A percentile compares a stretch with the other conserved stretches of the same genome.
Conservation (phyloP, 2,797 vertebrate species). For the Crenichthys baileyi region DNA sequence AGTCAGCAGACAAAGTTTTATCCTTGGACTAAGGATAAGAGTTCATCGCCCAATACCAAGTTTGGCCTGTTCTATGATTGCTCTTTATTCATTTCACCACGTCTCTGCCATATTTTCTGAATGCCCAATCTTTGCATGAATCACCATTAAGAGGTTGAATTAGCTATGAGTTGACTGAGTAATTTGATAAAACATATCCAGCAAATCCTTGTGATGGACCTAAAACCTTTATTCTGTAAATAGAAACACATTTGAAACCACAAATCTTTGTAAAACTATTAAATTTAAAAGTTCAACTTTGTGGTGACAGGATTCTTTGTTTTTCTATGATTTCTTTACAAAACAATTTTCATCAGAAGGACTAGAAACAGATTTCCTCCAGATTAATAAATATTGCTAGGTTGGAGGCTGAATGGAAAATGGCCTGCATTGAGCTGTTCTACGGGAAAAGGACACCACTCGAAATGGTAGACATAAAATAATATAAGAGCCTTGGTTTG, state of each 20-base stretch:
- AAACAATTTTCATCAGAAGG: neutral
- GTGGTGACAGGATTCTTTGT: neutral
- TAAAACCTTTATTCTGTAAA: neutral
- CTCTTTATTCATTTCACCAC: slow-evolving; percentile 8
- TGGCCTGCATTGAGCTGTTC: neutral
- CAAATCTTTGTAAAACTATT: neutral
- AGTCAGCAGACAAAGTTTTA: neutral
- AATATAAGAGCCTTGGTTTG: neutral
- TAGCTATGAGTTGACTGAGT: too few relatives aligned
- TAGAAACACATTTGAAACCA: neutral
- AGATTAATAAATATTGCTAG: neutral
- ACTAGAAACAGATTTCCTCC: neutral
- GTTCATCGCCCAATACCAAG: neutral
- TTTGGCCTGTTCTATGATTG: neutral
- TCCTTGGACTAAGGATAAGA: neutral
- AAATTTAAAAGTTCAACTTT: neutral
- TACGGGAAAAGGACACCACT: neutral
- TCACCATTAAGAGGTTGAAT: neutral
- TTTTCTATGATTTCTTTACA: neutral
- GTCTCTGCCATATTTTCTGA: neutral
- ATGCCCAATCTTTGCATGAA: neutral
- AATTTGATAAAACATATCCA: too few relatives aligned
- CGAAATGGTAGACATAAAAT: neutral
- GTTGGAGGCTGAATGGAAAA: too few relatives aligned
- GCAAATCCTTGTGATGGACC: too few relatives aligned